Percentiles rank a stretch among this genome's conserved stretches.
These are phyloP conservation scores for Bolborhynchus lineola DNA, from an alignment of 2,113 vertebrate species.

Conservation along the genomic window DNA sequence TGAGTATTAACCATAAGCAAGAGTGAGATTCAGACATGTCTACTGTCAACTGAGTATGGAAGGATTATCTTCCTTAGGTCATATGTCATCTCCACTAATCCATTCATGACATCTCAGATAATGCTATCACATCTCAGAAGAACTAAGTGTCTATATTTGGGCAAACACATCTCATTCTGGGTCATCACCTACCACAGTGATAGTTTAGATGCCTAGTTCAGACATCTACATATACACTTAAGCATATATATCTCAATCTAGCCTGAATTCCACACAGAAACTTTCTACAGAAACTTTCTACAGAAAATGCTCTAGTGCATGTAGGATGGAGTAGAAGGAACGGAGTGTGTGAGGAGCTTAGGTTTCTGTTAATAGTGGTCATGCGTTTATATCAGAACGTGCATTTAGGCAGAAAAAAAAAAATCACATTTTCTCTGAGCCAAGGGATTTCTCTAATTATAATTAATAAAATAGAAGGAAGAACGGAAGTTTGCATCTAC, in stretches of 20 bases:
- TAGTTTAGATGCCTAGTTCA: not conserved
- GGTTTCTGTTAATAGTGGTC: not conserved
- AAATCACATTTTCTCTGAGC: not conserved
- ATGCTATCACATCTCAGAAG: not conserved
- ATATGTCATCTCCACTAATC: not conserved
- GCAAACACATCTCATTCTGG: not conserved
- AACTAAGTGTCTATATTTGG: not conserved
- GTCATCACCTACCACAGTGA: not conserved
- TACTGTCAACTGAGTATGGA: not conserved
- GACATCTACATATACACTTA: not conserved
- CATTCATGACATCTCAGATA: not conserved
- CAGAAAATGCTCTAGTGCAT: not conserved
- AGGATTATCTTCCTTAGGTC: not conserved
- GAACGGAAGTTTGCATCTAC: not conserved
- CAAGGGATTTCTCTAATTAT: not conserved
- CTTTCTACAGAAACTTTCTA: not conserved
- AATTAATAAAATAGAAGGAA: not conserved
- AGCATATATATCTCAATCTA: not conserved
- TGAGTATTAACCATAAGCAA: slow-evolving; percentile 23
- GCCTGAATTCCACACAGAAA: not conserved
- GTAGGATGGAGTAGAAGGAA: not conserved
- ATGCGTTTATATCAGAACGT: not conserved
- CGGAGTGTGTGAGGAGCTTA: not conserved
- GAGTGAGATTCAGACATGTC: not conserved
- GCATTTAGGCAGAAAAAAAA: not conserved